Conservation (phyloP, 2,888 invertebrate genomes). For the Coelinius sp. region DNA sequence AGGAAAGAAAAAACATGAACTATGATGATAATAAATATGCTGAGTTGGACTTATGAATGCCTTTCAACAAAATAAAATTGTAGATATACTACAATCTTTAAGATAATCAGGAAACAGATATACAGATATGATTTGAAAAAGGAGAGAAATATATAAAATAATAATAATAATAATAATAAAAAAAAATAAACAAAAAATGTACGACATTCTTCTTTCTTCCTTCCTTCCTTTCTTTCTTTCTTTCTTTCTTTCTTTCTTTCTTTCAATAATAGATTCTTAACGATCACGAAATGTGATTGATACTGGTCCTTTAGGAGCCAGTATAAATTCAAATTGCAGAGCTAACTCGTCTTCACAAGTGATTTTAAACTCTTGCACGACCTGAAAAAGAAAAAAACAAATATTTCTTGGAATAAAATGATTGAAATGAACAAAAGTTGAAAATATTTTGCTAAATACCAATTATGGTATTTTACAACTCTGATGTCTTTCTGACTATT, state of each 20-base stretch:
- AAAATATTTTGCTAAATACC: too few species aligned
- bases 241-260: too few species aligned
- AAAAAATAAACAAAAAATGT: neutral
- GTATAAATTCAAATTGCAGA: slow-evolving; percentile 85
- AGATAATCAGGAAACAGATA: slow-evolving; percentile 7
- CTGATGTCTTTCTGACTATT: too few species aligned
- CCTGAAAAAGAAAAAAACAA: slow-evolving; percentile 72
- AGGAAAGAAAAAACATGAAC: slow-evolving; percentile 28
- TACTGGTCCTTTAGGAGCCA: slow-evolving; percentile 84
- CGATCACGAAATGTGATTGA: slow-evolving; percentile 75
- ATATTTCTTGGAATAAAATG: too few species aligned
- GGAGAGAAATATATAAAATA: slow-evolving; percentile 25
- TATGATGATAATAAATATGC: slow-evolving; percentile 53
- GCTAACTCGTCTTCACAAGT: slow-evolving; percentile 79
- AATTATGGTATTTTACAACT: too few species aligned
- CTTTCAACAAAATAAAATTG: slow-evolving; percentile 52
- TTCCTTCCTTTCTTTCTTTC: too few species aligned
- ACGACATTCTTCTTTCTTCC: slow-evolving; percentile 28
- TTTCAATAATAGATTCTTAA: slow-evolving; percentile 38
- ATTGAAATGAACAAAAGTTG: too few species aligned
- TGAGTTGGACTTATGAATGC: slow-evolving; percentile 50
- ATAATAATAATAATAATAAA: neutral
- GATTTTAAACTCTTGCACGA: slow-evolving; percentile 81
- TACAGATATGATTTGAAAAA: too few species aligned
- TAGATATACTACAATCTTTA: slow-evolving; percentile 48